Conservation (phyloP, 2,113 vertebrate species). For the Reinhardtius hippoglossoides region DNA sequence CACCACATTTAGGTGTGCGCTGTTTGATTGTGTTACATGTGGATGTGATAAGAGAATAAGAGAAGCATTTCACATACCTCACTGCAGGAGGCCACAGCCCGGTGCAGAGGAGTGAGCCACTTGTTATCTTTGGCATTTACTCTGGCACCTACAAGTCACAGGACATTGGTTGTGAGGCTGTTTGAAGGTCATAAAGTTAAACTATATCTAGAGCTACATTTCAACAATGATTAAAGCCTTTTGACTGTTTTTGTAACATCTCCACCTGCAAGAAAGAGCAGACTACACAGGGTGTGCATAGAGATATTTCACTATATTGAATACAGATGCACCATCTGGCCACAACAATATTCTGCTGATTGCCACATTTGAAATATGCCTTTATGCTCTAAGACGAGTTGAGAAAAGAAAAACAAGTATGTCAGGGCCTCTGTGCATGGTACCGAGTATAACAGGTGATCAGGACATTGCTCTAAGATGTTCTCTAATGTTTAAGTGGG, state of each 20-base stretch:
- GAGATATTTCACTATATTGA: constrained; percentile 20
- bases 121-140: constrained; percentile 99
- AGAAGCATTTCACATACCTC: constrained; percentile 85
- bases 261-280: not conserved
- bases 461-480: too few relatives aligned
- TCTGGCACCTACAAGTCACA: constrained; percentile 90
- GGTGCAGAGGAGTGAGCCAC: constrained; percentile 99
- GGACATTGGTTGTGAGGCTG: constrained; percentile 14
- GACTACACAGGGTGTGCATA: not conserved
- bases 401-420: not conserved
- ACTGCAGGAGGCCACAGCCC: constrained; percentile 97
- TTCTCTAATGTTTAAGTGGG: not conserved
- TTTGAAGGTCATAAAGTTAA: constrained; percentile 1
- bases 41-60: not conserved
- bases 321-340: constrained; percentile 29
- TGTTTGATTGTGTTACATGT: not conserved
- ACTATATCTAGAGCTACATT: constrained; percentile 3
- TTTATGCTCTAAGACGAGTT: not conserved
- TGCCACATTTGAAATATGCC: constrained; percentile 9
- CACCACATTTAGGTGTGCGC: not conserved
- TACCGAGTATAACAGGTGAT: too few relatives aligned
- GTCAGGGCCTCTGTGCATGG: too few relatives aligned
- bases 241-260: not conserved
- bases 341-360: not conserved
- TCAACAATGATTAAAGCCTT: constrained; percentile 5